phyloP scores from a whole-genome alignment of 2,888 invertebrate species.

The Listrodromus nycthemerus region DNA sequence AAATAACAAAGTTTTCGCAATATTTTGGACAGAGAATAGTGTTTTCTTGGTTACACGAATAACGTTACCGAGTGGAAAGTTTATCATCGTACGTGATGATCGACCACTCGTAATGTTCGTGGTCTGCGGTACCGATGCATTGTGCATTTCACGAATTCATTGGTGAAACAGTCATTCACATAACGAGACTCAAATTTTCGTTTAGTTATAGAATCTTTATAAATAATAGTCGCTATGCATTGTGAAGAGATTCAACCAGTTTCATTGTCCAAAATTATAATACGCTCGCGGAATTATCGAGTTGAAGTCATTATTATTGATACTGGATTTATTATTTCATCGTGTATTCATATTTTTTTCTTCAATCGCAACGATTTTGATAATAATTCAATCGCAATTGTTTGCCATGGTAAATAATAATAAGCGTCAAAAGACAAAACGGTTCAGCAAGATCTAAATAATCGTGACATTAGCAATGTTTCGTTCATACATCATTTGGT shows the following conservation, averaged over 20 bases:
- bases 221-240: not conserved
- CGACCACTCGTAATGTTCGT: slow-evolving; percentile 16
- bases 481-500: not conserved
- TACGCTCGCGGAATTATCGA: not conserved
- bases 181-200: not conserved
- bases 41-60: not conserved
- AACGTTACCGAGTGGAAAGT: not conserved
- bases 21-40: slow-evolving; percentile 6
- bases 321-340: slow-evolving; percentile 22
- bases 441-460: not conserved
- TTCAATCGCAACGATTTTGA: slow-evolving; percentile 3
- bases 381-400: not conserved
- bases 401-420: not conserved
- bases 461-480: slow-evolving; percentile 22
- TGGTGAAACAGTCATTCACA: not conserved
- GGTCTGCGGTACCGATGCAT: slow-evolving; percentile 1
- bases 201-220: not conserved
- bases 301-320: not conserved
- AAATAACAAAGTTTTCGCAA: slow-evolving; percentile 37
- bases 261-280: not conserved
- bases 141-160: slow-evolving; percentile 37
- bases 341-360: slow-evolving; percentile 34
- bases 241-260: not conserved
- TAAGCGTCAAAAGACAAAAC: not conserved
- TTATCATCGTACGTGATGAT: not conserved